Base-by-base conservation (phyloP, 1,140 invertebrate species). In the Zaprionus lachaisei region DNA sequence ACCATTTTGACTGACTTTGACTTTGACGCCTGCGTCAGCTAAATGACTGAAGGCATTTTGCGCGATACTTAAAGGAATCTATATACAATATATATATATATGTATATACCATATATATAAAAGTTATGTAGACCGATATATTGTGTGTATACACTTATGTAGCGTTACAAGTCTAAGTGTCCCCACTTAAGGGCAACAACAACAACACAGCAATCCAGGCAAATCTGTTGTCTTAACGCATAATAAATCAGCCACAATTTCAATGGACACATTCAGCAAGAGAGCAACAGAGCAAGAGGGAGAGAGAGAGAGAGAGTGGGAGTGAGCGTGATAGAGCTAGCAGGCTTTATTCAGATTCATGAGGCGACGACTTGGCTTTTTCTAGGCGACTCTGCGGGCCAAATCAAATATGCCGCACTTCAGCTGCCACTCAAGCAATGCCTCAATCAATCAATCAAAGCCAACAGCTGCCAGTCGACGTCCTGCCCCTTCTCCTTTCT, bases 181-280 rank as follows among this genome's bases (percentile, higher is more conserved):
- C 37, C 37, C 37, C 37, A 56, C 24, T 31, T 57, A 44, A 57
- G 28, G 15, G 4, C 37, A 44, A 34, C 24, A 20, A 17, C 24
- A 26, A 26, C 24, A 77, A 66, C 62, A 5, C 47, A 68, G 38
- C 55, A 47, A 68, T 61, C 67, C 49, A 67, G 67, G 70, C 37
- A 87, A 87, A 89, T 89, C 83, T 89, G 84, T 87, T 87, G 84
- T 83, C 84, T 89, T 89, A 87, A 89, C 84, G 85, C 81, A 87
- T 87, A 87, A 89, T 87, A 87, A 87, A 83, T 87, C 84, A 87
- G 83, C 83, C 77, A 51, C 84, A 87, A 77, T 87, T 87, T 87
- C 77, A 87, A 86, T 86, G 73, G 71, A 74, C 56, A 65, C 26
- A 34, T 68, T 24, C 44, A 20, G 6, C 7, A 7, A n/a, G 7